Base-by-base conservation (phyloP, 2,888 invertebrate genomes). In the Hedychridium roseum region DNA sequence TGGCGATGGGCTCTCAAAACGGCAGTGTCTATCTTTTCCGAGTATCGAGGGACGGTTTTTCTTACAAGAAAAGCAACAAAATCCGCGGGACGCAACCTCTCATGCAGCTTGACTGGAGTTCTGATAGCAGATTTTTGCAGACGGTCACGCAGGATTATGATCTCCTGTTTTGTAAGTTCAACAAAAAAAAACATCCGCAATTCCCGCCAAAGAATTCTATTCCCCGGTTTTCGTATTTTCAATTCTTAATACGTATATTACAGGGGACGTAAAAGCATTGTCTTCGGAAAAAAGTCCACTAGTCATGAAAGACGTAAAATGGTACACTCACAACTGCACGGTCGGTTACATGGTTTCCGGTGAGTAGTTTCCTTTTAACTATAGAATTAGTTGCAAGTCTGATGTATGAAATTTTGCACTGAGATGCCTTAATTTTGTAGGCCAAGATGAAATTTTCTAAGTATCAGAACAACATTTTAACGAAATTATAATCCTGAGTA, bases 101-200 rank as follows among this genome's bases (percentile, higher is more conserved):
- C 2, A 88, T 90, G 50, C 92, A 94, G 68, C 80, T 95, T 42
- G 95, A 95, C 75, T 95, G 94, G 94, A 94, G 94, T 75, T 86
- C 89, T 28, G 94, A 95, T 72, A 91, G 93, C 45, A 89, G 88
- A 73, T 92, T 88, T 74, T 80, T 96, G 47, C 94, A 94, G 80
- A 91, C 93, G 0, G 92, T 92, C 41, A 92, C 94, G 11, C 90
- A 91, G 48, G 94, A 95, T 74, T 93, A 92, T 66, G 94, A 95
- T 75, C 80, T 94, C 39, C 84, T 90, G 3, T 94, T 92, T 79
- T 95, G 92, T 92, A 82, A 86, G 90, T 84, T 39, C 23, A 23
- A n/a, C n/a, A n/a, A n/a, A n/a, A n/a, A n/a, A n/a, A n/a, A n/a
- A n/a, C n/a, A n/a, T n/a, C n/a, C n/a, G n/a, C n/a, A n/a, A n/a